These are phyloP conservation scores for Periphyllus acericola DNA, from an alignment of 2,888 invertebrate species.

Conservation along the genomic window DNA sequence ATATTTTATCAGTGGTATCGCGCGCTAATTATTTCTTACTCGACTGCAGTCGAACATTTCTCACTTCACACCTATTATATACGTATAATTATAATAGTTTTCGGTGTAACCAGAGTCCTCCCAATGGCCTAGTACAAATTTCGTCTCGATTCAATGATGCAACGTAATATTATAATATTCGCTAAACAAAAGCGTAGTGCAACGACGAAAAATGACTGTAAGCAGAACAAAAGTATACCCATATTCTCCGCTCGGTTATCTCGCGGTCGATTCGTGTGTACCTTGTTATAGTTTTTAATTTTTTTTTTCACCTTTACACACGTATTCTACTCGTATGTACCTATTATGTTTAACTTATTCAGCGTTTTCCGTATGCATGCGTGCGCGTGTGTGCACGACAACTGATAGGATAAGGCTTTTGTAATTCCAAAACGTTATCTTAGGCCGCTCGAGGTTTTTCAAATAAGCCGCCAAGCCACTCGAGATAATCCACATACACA, in stretches of 20 bases:
- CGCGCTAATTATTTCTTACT: too few species aligned
- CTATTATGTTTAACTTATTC: constrained; percentile 45
- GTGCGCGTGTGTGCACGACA: background rate
- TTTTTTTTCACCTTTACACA: constrained; percentile 13
- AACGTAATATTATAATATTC: background rate
- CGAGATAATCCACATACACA: constrained; percentile 49
- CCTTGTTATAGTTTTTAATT: constrained; percentile 5
- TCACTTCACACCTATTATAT: too few species aligned
- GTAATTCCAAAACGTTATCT: constrained; percentile 60
- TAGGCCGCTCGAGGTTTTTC: constrained; percentile 53
- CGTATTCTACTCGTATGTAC: background rate
- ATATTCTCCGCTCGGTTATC: constrained; percentile 44
- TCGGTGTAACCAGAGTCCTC: too few species aligned
- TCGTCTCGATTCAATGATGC: background rate
- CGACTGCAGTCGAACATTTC: too few species aligned
- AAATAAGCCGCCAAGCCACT: constrained; percentile 60
- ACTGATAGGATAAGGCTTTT: constrained; percentile 57
- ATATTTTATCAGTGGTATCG: too few species aligned
- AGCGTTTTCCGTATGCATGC: constrained; percentile 27
- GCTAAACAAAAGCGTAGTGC: background rate
- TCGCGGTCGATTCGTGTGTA: constrained; percentile 40
- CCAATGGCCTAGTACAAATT: background rate
- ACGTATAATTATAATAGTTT: too few species aligned
- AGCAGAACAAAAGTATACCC: background rate
- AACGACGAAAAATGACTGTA: constrained; percentile 2